A percentile compares a stretch with the other conserved stretches of the same genome.
Evolutionary conservation across 2,888 invertebrate genomes (phyloP).

Genomic region (Trimorus sp.): DNA sequence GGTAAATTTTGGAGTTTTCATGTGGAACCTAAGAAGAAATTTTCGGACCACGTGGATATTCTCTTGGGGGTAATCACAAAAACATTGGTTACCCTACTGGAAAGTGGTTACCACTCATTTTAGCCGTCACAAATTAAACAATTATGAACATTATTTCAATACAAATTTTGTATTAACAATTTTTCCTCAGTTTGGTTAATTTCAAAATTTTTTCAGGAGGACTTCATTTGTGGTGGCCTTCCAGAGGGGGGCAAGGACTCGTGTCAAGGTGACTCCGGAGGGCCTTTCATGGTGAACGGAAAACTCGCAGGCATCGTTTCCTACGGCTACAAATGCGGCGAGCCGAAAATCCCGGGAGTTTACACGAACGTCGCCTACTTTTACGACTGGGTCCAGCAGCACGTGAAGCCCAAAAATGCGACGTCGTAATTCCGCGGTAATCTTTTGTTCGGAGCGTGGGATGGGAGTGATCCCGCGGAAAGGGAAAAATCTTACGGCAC

Average conservation of each 20-base stretch:
- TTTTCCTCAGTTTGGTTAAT: too few species aligned
- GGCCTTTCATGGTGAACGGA: conserved; percentile 46
- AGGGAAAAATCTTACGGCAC: conserved; percentile 52
- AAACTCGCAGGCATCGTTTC: conserved; percentile 53
- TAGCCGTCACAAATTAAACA: too few species aligned
- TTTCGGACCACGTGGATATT: too few species aligned
- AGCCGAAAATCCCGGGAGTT: conserved; percentile 49
- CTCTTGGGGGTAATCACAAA: too few species aligned
- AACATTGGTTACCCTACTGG: too few species aligned
- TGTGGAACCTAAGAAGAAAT: too few species aligned
- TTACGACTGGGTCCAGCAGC: conserved; percentile 29
- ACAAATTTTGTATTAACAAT: too few species aligned
- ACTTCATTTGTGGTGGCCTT: conserved; percentile 47
- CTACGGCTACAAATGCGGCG: conserved; percentile 41
- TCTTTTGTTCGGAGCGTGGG: conserved; percentile 56
- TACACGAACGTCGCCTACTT: conserved; percentile 54
- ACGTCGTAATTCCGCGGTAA: conserved; percentile 48
- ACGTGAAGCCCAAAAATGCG: conserved; percentile 1
- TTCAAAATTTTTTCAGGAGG: conserved; percentile 38
- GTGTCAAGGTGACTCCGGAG: conserved; percentile 57
- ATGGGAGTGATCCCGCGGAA: conserved; percentile 58
- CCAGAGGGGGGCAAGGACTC: conserved; percentile 55
- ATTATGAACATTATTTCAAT: too few species aligned
- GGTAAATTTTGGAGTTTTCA: too few species aligned
- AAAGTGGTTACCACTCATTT: too few species aligned